A percentile compares a stretch with the other conserved stretches of the same genome.
Evolutionary conservation across 2,797 vertebrate genomes (phyloP).

Genomic region (Sebastes cheni): DNA sequence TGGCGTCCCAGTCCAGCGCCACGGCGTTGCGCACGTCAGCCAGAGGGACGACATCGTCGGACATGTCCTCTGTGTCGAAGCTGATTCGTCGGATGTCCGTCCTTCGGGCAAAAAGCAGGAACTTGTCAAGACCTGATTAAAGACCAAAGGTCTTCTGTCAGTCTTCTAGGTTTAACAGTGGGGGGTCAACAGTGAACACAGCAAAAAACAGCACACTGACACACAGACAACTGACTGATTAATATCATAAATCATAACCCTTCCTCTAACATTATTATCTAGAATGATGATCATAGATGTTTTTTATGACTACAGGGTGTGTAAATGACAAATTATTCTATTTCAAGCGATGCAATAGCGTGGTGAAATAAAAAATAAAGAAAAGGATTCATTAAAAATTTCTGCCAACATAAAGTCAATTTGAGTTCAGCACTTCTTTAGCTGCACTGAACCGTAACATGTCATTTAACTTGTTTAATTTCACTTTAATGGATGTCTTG

Average conservation of each 20-base stretch:
- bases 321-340: background rate
- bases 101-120: slow-evolving; percentile 99
- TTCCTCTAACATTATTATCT: background rate
- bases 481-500: background rate
- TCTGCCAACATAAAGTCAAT: background rate
- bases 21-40: slow-evolving; percentile 97
- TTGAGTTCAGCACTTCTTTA: background rate
- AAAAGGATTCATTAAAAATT: background rate
- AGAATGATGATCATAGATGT: background rate
- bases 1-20: slow-evolving; percentile 97
- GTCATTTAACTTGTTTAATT: background rate
- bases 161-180: slow-evolving; percentile 91
- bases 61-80: slow-evolving; percentile 98
- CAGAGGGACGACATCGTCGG: slow-evolving; percentile 96
- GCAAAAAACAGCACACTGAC: slow-evolving; percentile 58
- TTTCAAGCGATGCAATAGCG: background rate
- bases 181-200: slow-evolving; percentile 88
- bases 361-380: background rate
- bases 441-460: background rate
- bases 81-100: slow-evolving; percentile 99
- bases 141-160: slow-evolving; percentile 99
- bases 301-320: background rate
- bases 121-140: slow-evolving; percentile 99
- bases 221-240: slow-evolving; percentile 37
- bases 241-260: background rate